phyloP scores from a whole-genome alignment of 2,113 vertebrate species.

The Sceloporus undulatus region DNA sequence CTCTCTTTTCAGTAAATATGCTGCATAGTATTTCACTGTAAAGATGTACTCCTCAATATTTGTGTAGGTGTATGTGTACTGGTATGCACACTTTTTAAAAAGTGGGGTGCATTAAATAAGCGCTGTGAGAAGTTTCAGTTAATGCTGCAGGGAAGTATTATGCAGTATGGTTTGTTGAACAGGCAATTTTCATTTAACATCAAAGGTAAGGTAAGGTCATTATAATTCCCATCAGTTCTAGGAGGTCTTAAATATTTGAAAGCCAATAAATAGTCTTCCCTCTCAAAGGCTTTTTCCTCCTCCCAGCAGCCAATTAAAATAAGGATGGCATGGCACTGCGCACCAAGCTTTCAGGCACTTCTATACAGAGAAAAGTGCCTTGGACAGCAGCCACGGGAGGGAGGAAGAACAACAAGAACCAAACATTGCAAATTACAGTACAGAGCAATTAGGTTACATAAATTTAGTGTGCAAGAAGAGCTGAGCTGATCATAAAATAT shows the following conservation, averaged over 20 bases:
- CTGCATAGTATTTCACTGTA: neutral
- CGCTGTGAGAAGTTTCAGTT: slow-evolving; percentile 21
- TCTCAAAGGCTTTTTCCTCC: slow-evolving; percentile 39
- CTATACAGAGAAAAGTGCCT: neutral
- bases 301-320: slow-evolving; percentile 34
- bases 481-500: slow-evolving; percentile 23
- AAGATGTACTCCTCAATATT: fast-evolving
- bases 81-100: neutral
- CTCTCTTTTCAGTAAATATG: neutral
- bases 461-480: slow-evolving; percentile 40
- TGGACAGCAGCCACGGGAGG: slow-evolving; percentile 26
- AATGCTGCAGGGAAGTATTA: neutral
- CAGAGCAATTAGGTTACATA: slow-evolving; percentile 46
- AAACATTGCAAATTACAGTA: slow-evolving; percentile 40
- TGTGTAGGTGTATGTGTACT: neutral
- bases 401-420: slow-evolving; percentile 32
- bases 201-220: slow-evolving; percentile 47
- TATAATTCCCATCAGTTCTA: slow-evolving; percentile 37
- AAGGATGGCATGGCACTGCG: slow-evolving; percentile 21
- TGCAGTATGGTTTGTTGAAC: slow-evolving; percentile 16
- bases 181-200: slow-evolving; percentile 23
- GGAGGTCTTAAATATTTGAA: slow-evolving; percentile 57
- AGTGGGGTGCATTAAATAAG: slow-evolving; percentile 25
- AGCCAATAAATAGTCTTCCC: slow-evolving; percentile 36
- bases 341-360: slow-evolving; percentile 10